Evolutionary conservation across 2,113 vertebrate species (phyloP).

Genomic region (Phyllostomus hastatus): DNA sequence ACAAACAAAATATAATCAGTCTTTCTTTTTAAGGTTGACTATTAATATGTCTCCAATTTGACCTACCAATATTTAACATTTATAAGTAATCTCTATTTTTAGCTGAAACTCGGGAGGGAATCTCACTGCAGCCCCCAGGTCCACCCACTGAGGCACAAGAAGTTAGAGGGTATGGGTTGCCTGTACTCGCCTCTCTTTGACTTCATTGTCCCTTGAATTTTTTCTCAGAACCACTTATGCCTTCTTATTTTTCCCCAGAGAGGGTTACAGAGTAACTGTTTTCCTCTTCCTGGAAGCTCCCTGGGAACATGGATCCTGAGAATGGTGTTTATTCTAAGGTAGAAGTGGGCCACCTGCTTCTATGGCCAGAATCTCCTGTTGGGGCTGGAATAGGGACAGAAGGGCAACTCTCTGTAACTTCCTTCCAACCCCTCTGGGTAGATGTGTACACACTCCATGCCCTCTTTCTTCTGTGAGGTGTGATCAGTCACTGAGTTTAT

Average conservation of each 20-base stretch:
- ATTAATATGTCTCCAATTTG: neutral
- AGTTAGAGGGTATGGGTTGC: no score
- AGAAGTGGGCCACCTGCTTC: neutral
- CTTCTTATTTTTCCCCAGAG: neutral
- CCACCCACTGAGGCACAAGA: neutral
- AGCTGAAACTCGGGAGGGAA: neutral
- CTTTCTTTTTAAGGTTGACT: neutral
- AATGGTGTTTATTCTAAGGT: neutral
- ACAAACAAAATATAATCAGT: no score
- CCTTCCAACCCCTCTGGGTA: neutral
- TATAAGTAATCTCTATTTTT: neutral
- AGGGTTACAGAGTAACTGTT: neutral
- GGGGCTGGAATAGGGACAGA: neutral
- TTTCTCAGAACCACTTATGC: neutral
- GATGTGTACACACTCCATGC: neutral
- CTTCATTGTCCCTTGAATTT: neutral
- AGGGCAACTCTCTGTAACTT: neutral
- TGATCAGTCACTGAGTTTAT: neutral
- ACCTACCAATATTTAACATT: neutral
- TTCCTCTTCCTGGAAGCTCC: neutral
- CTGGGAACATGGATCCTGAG: neutral
- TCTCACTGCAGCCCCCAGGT: neutral
- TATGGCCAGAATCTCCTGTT: neutral
- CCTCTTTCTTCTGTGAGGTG: neutral
- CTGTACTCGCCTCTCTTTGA: neutral